phyloP scores from a whole-genome alignment of 2,888 invertebrate genomes.

The Odontocerum albicorne region DNA sequence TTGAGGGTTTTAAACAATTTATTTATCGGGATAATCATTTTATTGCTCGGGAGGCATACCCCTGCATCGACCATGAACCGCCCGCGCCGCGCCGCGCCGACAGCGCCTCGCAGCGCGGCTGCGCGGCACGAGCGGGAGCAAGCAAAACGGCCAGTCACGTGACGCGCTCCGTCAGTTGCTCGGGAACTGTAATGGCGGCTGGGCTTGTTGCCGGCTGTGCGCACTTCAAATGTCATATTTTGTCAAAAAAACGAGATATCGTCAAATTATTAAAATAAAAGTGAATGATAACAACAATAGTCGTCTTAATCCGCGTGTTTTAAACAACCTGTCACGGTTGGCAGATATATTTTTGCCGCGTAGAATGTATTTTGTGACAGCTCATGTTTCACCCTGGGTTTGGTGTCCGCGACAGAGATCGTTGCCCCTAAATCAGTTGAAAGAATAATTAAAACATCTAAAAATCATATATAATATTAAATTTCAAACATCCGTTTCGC shows the following conservation, averaged over 20 bases:
- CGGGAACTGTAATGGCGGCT: conserved; percentile 45
- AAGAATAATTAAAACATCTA: too few relatives aligned
- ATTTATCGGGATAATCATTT: conserved; percentile 12
- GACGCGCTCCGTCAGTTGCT: conserved; percentile 59
- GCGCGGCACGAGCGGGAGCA: conserved; percentile 25
- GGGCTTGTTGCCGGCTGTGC: conserved; percentile 53
- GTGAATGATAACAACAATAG: conserved; percentile 5
- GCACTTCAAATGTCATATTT: conserved; percentile 34
- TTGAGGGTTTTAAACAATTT: too few relatives aligned
- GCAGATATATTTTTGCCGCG: conserved; percentile 1
- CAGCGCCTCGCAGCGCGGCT: conserved; percentile 4
- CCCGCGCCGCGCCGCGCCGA: not conserved
- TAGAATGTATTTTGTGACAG: conserved; percentile 28
- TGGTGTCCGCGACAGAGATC: conserved; percentile 24
- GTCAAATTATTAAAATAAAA: conserved; percentile 13
- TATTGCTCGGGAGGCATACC: conserved; percentile 2
- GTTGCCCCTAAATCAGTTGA: conserved; percentile 23
- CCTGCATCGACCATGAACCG: conserved; percentile 18
- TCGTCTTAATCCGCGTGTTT: not conserved
- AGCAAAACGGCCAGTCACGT: conserved; percentile 62
- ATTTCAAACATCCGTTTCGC: too few relatives aligned
- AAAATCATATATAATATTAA: too few relatives aligned
- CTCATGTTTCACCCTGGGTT: conserved; percentile 22
- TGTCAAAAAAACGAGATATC: conserved; percentile 22
- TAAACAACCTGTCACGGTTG: conserved; percentile 10